Conservation (phyloP, 92 coral and sea anemone species). For the Isaurus tuberculatus region DNA sequence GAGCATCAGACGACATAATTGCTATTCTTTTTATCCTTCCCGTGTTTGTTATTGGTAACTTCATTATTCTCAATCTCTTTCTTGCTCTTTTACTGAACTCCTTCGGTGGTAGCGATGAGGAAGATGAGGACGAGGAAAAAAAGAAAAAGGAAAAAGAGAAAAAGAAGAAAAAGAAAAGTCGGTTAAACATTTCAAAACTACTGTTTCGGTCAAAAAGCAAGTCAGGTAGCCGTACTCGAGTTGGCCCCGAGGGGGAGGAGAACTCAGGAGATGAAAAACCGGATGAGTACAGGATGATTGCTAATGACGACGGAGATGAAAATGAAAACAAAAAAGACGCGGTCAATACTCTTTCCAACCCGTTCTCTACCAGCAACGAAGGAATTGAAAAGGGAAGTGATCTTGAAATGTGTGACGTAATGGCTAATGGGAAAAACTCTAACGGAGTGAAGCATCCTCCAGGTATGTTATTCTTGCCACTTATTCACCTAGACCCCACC, state of each 20-base stretch:
- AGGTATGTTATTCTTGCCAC: slow-evolving; percentile 11
- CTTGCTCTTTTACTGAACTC: slow-evolving; percentile 97
- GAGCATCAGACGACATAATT: slow-evolving; percentile 60
- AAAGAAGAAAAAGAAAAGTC: slow-evolving; percentile 67
- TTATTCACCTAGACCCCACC: background rate
- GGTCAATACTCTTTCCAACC: slow-evolving; percentile 70
- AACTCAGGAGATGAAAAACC: slow-evolving; percentile 54
- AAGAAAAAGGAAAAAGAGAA: slow-evolving; percentile 76
- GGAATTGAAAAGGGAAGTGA: slow-evolving; percentile 56
- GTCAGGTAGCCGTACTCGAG: slow-evolving; percentile 88
- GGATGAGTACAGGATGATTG: slow-evolving; percentile 71
- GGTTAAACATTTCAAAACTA: slow-evolving; percentile 52
- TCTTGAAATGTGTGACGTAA: slow-evolving; percentile 38
- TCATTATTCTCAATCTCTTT: slow-evolving; percentile 92
- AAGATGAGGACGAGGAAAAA: slow-evolving; percentile 82
- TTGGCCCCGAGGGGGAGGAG: slow-evolving; percentile 87
- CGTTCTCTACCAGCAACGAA: slow-evolving; percentile 46
- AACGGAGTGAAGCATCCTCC: slow-evolving; percentile 43
- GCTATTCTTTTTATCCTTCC: slow-evolving; percentile 86
- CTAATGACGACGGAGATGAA: slow-evolving; percentile 74
- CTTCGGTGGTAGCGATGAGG: slow-evolving; percentile 86
- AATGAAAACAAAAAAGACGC: slow-evolving; percentile 74
- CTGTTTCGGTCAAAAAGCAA: slow-evolving; percentile 59
- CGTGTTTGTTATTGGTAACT: slow-evolving; percentile 94
- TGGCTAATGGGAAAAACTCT: slow-evolving; percentile 37